A percentile compares a stretch with the other conserved stretches of the same genome.
These are phyloP conservation scores for Indicator indicator DNA, from an alignment of 2,113 vertebrate species.

Conservation along the genomic window DNA sequence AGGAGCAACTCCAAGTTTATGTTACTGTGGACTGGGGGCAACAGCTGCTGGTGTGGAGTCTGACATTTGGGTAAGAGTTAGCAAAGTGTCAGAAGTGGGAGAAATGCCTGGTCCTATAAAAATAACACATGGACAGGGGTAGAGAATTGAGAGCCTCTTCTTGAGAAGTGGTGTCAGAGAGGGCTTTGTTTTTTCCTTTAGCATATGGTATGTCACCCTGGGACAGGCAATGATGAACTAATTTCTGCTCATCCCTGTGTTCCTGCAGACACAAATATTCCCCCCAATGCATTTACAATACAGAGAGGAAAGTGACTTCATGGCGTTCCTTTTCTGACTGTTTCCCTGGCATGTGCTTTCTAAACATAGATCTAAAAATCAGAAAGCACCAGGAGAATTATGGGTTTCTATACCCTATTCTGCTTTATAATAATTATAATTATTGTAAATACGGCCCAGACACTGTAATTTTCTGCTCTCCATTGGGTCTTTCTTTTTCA, in stretches of 20 bases:
- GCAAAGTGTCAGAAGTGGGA: background rate
- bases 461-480: constrained; percentile 76
- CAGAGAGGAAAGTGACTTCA: constrained; percentile 64
- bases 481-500: constrained; percentile 73
- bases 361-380: constrained; percentile 77
- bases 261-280: constrained; percentile 47
- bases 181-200: background rate
- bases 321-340: constrained; percentile 70
- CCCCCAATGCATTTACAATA: constrained; percentile 10
- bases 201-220: background rate
- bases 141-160: background rate
- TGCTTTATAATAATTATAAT: constrained; percentile 79
- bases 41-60: accelerated
- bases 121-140: background rate
- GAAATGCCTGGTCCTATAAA: background rate
- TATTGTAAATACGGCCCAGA: constrained; percentile 77
- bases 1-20: background rate
- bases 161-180: background rate
- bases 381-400: constrained; percentile 73
- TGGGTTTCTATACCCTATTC: constrained; percentile 73
- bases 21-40: background rate
- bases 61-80: background rate
- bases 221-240: background rate
- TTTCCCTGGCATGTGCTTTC: constrained; percentile 63
- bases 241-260: background rate